phyloP scores from a whole-genome alignment of 2,888 invertebrate species.

The Rhingia rostrata region DNA sequence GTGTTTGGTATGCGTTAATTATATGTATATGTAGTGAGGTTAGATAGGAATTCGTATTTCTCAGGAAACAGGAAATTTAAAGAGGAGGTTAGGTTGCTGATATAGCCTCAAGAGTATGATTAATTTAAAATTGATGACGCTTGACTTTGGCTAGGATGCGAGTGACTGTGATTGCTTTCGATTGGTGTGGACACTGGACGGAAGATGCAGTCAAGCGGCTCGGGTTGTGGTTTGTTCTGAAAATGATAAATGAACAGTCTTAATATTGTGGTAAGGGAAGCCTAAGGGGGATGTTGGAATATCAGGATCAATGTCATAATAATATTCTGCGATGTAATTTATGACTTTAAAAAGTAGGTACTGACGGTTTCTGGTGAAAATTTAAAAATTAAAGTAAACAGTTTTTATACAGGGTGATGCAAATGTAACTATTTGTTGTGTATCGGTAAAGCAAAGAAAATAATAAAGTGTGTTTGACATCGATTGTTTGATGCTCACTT shows the following conservation, averaged over 20 bases:
- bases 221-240: slow-evolving; percentile 29
- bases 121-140: slow-evolving; percentile 70
- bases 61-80: slow-evolving; percentile 9
- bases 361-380: too few species aligned
- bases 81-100: slow-evolving; percentile 7
- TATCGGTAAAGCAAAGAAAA: too few species aligned
- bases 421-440: too few species aligned
- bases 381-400: too few species aligned
- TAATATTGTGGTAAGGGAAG: not conserved
- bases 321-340: too few species aligned
- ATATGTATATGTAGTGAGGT: slow-evolving; percentile 41
- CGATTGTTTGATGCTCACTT: too few species aligned
- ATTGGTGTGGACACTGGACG: slow-evolving; percentile 24
- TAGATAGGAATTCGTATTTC: slow-evolving; percentile 25
- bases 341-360: too few species aligned
- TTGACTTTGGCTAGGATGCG: slow-evolving; percentile 18
- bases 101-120: slow-evolving; percentile 52
- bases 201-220: slow-evolving; percentile 47
- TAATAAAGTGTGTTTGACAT: too few species aligned
- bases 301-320: too few species aligned
- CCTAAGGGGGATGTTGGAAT: not conserved
- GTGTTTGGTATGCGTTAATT: slow-evolving; percentile 5
- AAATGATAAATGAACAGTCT: slow-evolving; percentile 5
- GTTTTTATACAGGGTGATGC: too few species aligned
- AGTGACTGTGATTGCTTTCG: slow-evolving; percentile 26